A percentile compares a stretch with the other conserved stretches of the same genome.
These are phyloP conservation scores for Epizoanthus fatuus DNA, from an alignment of 92 coral and sea anemone genomes.

Conservation along the genomic window DNA sequence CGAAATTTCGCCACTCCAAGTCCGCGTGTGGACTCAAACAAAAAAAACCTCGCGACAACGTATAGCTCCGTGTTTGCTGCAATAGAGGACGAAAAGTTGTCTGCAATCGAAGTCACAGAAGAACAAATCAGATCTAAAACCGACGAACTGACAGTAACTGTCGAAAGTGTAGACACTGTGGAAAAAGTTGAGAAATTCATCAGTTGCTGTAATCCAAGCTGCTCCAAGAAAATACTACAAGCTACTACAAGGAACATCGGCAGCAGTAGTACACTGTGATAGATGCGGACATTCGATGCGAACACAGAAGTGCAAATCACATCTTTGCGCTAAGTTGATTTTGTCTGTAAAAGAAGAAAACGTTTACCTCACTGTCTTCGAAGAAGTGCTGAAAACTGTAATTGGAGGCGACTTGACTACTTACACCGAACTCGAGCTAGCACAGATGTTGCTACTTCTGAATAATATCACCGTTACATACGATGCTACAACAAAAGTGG, in stretches of 20 bases:
- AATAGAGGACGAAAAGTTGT: constrained; percentile 14
- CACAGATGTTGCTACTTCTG: constrained; percentile 16
- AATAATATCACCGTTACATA: constrained; percentile 30
- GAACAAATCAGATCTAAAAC: constrained; percentile 31
- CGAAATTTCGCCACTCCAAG: constrained; percentile 33
- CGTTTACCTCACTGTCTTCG: constrained; percentile 14
- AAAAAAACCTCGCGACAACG: constrained; percentile 20
- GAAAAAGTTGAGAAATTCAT: constrained; percentile 21
- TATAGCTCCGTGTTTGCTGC: neutral
- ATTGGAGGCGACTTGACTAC: constrained; percentile 6
- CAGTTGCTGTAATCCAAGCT: constrained; percentile 18
- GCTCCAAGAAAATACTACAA: constrained; percentile 28
- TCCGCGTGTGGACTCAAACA: constrained; percentile 4
- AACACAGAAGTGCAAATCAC: constrained; percentile 17
- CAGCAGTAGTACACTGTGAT: constrained; percentile 38
- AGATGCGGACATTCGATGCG: constrained; percentile 29
- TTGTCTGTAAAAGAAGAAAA: constrained; percentile 1
- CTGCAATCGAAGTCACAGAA: neutral
- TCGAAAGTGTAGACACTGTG: constrained; percentile 2
- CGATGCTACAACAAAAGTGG: constrained; percentile 1
- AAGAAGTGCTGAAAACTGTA: constrained; percentile 2
- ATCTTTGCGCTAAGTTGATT: constrained; percentile 26
- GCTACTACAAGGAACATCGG: constrained; percentile 24
- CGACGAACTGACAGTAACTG: constrained; percentile 11
- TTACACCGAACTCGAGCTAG: constrained; percentile 12